Conservation (phyloP, 2,113 vertebrate species). For the Clarias magur region DNA sequence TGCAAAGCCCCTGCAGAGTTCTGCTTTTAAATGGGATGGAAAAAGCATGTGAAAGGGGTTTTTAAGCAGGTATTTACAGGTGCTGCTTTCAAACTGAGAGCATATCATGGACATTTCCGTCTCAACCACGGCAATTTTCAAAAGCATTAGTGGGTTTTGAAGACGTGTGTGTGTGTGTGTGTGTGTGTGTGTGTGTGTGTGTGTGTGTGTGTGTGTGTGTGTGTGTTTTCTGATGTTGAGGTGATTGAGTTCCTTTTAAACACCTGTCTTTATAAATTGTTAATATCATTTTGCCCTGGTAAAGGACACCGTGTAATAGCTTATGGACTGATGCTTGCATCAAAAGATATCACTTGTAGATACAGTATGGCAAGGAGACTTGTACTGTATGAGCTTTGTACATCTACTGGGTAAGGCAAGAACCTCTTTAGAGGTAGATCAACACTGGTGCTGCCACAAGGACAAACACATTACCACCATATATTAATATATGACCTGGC, state of each 20-base stretch:
- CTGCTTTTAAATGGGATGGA: slow-evolving; percentile 15
- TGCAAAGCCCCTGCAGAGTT: slow-evolving; percentile 20
- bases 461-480: slow-evolving; percentile 13
- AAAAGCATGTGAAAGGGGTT: slow-evolving; percentile 25
- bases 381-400: not conserved
- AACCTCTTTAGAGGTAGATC: slow-evolving; percentile 25
- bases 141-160: not conserved
- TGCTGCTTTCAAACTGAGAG: slow-evolving; percentile 13
- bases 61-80: slow-evolving; percentile 37
- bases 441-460: not conserved
- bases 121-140: not conserved
- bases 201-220: too few relatives aligned
- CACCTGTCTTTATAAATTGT: slow-evolving; percentile 27
- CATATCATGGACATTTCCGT: not conserved
- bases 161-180: not conserved
- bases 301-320: slow-evolving; percentile 11
- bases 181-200: too few relatives aligned
- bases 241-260: slow-evolving; percentile 24
- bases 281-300: not conserved
- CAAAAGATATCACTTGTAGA: slow-evolving; percentile 15
- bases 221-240: not conserved
- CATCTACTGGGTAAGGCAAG: slow-evolving; percentile 31
- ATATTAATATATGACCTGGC: not conserved
- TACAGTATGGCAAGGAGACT: not conserved
- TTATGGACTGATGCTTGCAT: not conserved